Conservation (phyloP, 2,797 vertebrate genomes). For the Pampus argenteus region DNA sequence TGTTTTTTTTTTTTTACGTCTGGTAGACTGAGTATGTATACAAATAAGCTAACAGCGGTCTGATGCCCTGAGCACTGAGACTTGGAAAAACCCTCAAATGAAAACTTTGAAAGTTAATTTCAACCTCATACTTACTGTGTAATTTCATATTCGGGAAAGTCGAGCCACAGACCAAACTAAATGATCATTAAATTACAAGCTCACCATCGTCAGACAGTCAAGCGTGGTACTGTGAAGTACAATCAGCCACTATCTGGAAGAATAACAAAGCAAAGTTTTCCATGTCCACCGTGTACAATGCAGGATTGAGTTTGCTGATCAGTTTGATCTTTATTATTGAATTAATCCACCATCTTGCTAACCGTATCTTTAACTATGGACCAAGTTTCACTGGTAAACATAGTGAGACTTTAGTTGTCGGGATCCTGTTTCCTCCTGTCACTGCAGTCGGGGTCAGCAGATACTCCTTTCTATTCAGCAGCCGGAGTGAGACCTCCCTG, state of each 20-base stretch:
- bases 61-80: not conserved
- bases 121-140: not conserved
- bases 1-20: not conserved
- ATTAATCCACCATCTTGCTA: conserved; percentile 25
- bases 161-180: not conserved
- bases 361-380: not conserved
- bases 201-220: conserved; percentile 47
- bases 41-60: not conserved
- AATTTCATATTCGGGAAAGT: conserved; percentile 26
- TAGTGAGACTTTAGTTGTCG: not conserved
- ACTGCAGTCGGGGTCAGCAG: conserved; percentile 2
- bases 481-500: conserved; percentile 14
- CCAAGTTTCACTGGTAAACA: not conserved
- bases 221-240: conserved; percentile 54
- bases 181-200: conserved; percentile 40
- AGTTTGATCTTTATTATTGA: conserved; percentile 16
- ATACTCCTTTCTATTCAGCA: conserved; percentile 28
- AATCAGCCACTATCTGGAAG: conserved; percentile 48
- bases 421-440: conserved; percentile 23
- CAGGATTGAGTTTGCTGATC: conserved; percentile 7
- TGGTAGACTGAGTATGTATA: not conserved
- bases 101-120: conserved; percentile 24
- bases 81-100: not conserved
- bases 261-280: not conserved
- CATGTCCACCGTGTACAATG: not conserved